Base-by-base conservation (phyloP, 2,113 vertebrate species). In the Chlamydotis undulata region DNA sequence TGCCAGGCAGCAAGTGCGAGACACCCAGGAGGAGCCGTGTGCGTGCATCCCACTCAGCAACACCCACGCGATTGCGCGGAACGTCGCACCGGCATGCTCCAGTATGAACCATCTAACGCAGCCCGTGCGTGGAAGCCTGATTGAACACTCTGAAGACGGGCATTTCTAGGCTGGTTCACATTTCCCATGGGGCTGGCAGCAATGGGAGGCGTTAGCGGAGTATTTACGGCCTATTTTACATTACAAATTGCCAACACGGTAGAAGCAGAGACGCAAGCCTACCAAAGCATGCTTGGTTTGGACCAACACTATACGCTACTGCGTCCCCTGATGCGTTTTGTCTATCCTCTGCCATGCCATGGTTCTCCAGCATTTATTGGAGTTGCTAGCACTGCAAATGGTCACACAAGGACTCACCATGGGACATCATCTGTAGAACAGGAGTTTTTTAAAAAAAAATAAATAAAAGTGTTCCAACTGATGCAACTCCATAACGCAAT, bases 301-400 rank as follows among this genome's bases (percentile, higher is more conserved):
- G 52, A 57, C 29, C 64, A 33, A 19, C 5, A 3, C 64, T 21
- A 8, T 3, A 23, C 23, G 1, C 41, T 19, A 9, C 45, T 0
- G 25, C 17, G 2, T 35, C 53, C 22, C 31, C 53, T 35, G 63
- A 9, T 0, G 0, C 0, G 17, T 56, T 47, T 56, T 1, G 0
- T 31, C 16, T 43, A 1, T 81, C 15, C 37, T 21, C 17, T 52
- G 68, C 13, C 29, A 26, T 0, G 4, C 13, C 24, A 6, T 4
- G 41, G 41, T 69, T 16, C 47, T 43, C 61, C 60, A 47, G 47
- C 15, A 16, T 22, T 74, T 43, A 43, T 16, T 43, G 41, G 41
- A 43, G 16, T 11, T 23, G 37, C 49, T 53, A 9, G 18, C 33
- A 29, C 22, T 24, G 56, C 35, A 29, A 39, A 69, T 19, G 12